A percentile compares a stretch with the other conserved stretches of the same genome.
These are phyloP conservation scores for Ahaetulla prasina DNA, from an alignment of 2,113 vertebrate species.

Conservation along the genomic window DNA sequence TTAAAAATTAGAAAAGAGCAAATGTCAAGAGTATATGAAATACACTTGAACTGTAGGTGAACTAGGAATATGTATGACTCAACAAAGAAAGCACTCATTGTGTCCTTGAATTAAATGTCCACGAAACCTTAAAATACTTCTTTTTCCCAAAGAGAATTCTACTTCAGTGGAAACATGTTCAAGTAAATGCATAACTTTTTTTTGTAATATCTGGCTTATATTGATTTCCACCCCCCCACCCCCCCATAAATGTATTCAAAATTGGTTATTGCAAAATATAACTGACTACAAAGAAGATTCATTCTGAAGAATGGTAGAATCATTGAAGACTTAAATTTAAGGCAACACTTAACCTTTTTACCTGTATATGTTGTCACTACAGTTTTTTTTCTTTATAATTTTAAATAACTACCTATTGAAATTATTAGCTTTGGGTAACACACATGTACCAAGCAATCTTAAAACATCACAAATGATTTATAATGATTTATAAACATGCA, in stretches of 20 bases:
- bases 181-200: not conserved
- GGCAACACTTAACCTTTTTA: not conserved
- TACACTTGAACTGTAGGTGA: not conserved
- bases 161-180: not conserved
- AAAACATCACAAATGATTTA: not conserved
- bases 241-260: not conserved
- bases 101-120: not conserved
- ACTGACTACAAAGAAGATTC: not conserved
- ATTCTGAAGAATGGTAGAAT: not conserved
- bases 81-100: not conserved
- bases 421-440: not conserved
- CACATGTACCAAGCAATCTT: not conserved
- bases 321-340: not conserved
- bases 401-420: not conserved
- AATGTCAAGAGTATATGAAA: not conserved
- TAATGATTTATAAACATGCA: not conserved
- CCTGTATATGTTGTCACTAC: not conserved
- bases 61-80: not conserved
- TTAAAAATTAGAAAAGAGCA: not conserved
- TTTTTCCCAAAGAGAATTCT: not conserved
- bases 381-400: not conserved
- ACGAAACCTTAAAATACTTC: not conserved
- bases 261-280: not conserved
- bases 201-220: not conserved
- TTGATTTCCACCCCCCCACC: not conserved